Percentiles rank a stretch among this genome's conserved stretches.
Conservation (phyloP, 2,113 vertebrate species). For the Leptosomus discolor region DNA sequence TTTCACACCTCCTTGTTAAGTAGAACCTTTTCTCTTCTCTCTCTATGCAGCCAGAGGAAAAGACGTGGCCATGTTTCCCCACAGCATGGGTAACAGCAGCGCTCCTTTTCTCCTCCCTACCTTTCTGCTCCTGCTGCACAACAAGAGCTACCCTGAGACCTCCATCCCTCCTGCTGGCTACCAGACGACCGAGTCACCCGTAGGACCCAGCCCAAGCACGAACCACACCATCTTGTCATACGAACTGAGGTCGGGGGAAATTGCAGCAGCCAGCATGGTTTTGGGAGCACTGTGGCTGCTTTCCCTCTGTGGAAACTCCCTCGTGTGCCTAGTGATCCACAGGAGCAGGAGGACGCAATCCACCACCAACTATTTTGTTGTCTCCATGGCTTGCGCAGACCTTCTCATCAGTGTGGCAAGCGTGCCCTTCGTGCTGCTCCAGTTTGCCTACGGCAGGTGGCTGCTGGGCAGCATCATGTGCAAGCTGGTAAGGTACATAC, state of each 20-base stretch:
- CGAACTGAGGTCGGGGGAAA: conserved; percentile 70
- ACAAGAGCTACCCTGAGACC: conserved; percentile 67
- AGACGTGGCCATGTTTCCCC: conserved; percentile 61
- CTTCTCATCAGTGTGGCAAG: conserved; percentile 82
- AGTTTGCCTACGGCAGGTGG: conserved; percentile 83
- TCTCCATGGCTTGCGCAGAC: conserved; percentile 91
- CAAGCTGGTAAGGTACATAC: conserved; percentile 82
- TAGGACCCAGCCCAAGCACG: background rate
- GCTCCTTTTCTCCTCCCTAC: conserved; percentile 51
- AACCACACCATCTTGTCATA: conserved; percentile 68
- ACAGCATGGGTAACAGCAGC: conserved; percentile 63
- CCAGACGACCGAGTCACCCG: background rate
- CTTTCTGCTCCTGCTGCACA: conserved; percentile 69
- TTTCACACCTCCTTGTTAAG: background rate
- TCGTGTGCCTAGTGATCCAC: conserved; percentile 90
- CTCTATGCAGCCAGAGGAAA: conserved; percentile 31
- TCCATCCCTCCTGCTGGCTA: conserved; percentile 23
- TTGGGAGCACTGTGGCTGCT: conserved; percentile 84
- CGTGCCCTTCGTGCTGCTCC: conserved; percentile 82
- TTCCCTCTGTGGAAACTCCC: conserved; percentile 86
- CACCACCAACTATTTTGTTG: conserved; percentile 94
- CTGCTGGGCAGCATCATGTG: conserved; percentile 75
- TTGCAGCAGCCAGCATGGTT: conserved; percentile 73
- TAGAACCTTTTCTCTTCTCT: conserved; percentile 16
- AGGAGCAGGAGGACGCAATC: conserved; percentile 91